Evolutionary conservation across 2,113 vertebrate genomes (phyloP).

Genomic region (Choloepus hoffmanni): DNA sequence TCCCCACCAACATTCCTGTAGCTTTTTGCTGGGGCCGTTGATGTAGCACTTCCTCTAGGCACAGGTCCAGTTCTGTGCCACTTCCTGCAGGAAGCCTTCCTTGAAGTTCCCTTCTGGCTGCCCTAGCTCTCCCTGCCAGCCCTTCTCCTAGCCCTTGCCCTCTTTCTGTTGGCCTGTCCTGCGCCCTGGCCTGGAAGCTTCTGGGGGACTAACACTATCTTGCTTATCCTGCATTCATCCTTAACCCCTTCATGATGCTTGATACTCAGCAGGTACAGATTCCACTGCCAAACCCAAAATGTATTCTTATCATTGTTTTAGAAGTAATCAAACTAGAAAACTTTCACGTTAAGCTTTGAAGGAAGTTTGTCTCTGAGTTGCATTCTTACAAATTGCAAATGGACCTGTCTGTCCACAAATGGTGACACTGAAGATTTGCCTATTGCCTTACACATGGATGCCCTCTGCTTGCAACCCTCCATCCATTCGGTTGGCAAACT

Average conservation of each 20-base stretch:
- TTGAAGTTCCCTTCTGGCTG: slow-evolving; percentile 44
- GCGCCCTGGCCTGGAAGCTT: background rate
- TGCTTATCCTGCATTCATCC: background rate
- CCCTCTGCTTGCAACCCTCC: background rate
- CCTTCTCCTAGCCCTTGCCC: background rate
- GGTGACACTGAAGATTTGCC: background rate
- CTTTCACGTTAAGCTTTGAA: background rate
- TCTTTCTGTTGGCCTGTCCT: background rate
- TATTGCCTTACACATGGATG: background rate
- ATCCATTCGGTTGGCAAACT: background rate
- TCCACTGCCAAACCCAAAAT: background rate
- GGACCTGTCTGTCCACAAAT: background rate
- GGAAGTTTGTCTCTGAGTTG: slow-evolving; percentile 13
- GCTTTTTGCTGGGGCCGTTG: background rate
- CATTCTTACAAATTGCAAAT: background rate
- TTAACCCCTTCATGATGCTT: background rate
- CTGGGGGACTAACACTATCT: background rate
- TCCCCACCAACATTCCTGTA: background rate
- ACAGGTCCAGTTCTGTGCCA: background rate
- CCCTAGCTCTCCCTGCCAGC: background rate
- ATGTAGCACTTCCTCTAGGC: background rate
- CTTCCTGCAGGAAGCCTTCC: slow-evolving; percentile 38
- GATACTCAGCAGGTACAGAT: background rate
- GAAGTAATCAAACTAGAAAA: background rate
- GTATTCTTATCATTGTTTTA: slow-evolving; percentile 9